Evolutionary conservation across 1,140 invertebrate species (phyloP), one percentile per base, ranked within the genome.

Genomic region (Homalodisca vitripennis): DNA sequence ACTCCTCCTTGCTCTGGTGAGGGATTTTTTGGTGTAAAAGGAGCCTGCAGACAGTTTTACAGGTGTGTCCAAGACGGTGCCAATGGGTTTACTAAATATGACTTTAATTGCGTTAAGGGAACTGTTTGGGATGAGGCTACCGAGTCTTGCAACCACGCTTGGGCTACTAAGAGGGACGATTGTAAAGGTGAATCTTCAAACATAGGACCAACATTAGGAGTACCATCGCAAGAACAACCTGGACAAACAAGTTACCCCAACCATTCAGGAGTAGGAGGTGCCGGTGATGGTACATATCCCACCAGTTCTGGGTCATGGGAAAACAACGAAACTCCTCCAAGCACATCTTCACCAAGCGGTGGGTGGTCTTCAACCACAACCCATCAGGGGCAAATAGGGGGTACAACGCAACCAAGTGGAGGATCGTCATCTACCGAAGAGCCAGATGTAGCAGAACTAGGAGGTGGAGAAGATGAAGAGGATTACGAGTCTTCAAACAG

Each of bases 31-130:
- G 80, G 82, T 6, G 82, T 88, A 74, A 74, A 79, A 34, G 80
- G 81, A 22, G 81, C 89, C 72, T 91, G 89, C 72, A 80, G 82
- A 63, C 86, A 85, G 74, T 91, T 90, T 74, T 89, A 88, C 74
- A 81, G 88, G 65, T 90, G 88, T 75, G 86, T 88, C 1, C 82
- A 86, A 72, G 82, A 85, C 72, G 84, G 83, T 27, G 78, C 82
- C 67, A 84, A 83, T 3, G 80, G 80, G 47, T 88, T 81, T 73
- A 82, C 73, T 30, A 83, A 82, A 74, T 86, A 87, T 75, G 81
- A 87, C 62, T 90, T 89, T 78, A 78, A 78, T 26, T 90, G 88
- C 77, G 85, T 84, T 1, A 82, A 85, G 67, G 86, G 86, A 31
- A 89, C 88, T 3, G 84, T 85, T 24, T 90, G 87, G 86, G 87